phyloP scores from a whole-genome alignment of 2,797 vertebrate species.

The Ptychobarbus kaznakovi region DNA sequence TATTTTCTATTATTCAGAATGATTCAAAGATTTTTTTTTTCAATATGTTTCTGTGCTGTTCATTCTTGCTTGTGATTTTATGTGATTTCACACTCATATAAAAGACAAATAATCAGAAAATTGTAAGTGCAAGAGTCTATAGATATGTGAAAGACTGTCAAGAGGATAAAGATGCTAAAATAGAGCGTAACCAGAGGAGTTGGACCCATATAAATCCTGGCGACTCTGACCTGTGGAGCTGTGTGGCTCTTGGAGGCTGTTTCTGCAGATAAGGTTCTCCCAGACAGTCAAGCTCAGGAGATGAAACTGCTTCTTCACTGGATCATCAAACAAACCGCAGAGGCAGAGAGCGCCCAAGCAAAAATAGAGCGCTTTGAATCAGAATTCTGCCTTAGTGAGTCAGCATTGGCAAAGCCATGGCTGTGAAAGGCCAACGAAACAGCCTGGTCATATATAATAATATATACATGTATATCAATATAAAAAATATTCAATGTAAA shows the following conservation, averaged over 20 bases:
- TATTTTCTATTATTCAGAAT: neutral
- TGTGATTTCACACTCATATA: neutral
- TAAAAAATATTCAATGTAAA: neutral
- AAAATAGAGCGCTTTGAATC: constrained; percentile 26
- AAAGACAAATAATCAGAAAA: neutral
- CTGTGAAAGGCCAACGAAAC: neutral
- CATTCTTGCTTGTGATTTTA: neutral
- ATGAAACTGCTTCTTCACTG: constrained; percentile 28
- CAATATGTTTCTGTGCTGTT: neutral
- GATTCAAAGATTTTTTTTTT: constrained; percentile 5
- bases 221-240: constrained; percentile 10
- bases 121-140: neutral
- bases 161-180: neutral
- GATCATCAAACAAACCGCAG: constrained; percentile 36
- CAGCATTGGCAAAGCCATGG: constrained; percentile 14
- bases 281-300: constrained; percentile 20
- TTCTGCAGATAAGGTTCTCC: constrained; percentile 41
- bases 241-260: neutral
- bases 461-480: neutral
- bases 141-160: constrained; percentile 1
- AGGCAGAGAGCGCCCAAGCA: neutral
- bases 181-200: constrained; percentile 12
- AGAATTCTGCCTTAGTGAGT: constrained; percentile 8
- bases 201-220: constrained; percentile 4
- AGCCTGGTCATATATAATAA: neutral